These are phyloP conservation scores for Yponomeuta sedellus DNA, from an alignment of 2,888 invertebrate genomes.

Conservation along the genomic window DNA sequence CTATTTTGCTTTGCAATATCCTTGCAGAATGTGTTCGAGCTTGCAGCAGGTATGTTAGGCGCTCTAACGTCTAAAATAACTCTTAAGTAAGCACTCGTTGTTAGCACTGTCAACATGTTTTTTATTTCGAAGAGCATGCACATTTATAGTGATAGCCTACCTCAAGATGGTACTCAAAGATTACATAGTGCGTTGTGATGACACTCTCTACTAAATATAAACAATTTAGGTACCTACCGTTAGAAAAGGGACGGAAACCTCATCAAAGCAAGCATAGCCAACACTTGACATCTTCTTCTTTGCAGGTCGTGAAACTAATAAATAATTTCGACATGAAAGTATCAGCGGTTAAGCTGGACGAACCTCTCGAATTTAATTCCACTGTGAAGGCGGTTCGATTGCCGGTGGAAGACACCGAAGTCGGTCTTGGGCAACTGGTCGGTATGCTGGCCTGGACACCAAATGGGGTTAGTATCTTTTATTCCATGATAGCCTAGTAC, in stretches of 20 bases:
- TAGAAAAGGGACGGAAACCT: neutral
- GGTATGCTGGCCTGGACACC: slow-evolving; percentile 64
- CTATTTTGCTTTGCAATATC: too few relatives aligned
- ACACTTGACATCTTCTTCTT: slow-evolving; percentile 15
- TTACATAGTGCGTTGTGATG: too few relatives aligned
- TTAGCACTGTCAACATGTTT: too few relatives aligned
- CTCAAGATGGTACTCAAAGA: too few relatives aligned
- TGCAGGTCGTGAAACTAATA: slow-evolving; percentile 55
- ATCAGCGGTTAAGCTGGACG: slow-evolving; percentile 45
- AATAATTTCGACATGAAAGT: slow-evolving; percentile 64
- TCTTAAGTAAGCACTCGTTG: too few relatives aligned
- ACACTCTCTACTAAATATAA: too few relatives aligned
- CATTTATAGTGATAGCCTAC: too few relatives aligned
- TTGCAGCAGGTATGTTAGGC: too few relatives aligned
- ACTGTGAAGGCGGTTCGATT: slow-evolving; percentile 40
- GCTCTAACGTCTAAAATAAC: too few relatives aligned
- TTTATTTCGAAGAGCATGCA: too few relatives aligned
- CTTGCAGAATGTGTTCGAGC: too few relatives aligned
- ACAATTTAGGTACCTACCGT: too few relatives aligned
- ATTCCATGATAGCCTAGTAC: neutral
- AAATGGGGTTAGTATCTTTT: slow-evolving; percentile 40
- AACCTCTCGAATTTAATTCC: slow-evolving; percentile 39
- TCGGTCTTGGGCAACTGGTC: slow-evolving; percentile 47
- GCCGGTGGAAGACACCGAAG: slow-evolving; percentile 44
- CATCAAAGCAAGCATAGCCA: neutral